These are phyloP conservation scores for Paracyclopina nana DNA, from an alignment of 1,140 invertebrate species.

Conservation along the genomic window DNA sequence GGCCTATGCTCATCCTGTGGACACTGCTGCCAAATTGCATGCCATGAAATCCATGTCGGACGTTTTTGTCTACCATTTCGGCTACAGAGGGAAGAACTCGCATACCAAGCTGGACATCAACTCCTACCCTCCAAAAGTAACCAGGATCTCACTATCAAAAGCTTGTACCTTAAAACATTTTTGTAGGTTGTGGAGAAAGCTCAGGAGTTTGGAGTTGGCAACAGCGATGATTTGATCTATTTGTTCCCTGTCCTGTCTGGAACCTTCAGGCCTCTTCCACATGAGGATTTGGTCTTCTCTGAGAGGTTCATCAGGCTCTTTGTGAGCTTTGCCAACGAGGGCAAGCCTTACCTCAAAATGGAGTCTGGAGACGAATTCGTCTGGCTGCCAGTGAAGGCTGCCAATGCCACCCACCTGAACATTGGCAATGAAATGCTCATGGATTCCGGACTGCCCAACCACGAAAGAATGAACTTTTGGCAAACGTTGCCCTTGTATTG, in stretches of 20 bases:
- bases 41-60: slow-evolving; percentile 3
- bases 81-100: slow-evolving; percentile 7
- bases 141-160: too few relatives aligned
- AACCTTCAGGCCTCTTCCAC: slow-evolving; percentile 1
- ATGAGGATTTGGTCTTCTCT: slow-evolving; percentile 10
- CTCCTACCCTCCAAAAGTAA: slow-evolving; percentile 7
- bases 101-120: slow-evolving; percentile 2
- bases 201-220: neutral
- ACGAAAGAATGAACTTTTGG: slow-evolving; percentile 13
- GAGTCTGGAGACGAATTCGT: neutral
- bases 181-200: neutral
- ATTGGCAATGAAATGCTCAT: slow-evolving; percentile 12
- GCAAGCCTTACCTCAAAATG: slow-evolving; percentile 12
- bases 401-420: slow-evolving; percentile 10
- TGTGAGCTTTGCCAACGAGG: slow-evolving; percentile 1
- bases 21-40: slow-evolving; percentile 9
- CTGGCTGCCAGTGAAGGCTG: neutral
- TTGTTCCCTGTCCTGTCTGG: slow-evolving; percentile 10
- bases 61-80: slow-evolving; percentile 15
- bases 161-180: neutral
- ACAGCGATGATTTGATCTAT: slow-evolving; percentile 13
- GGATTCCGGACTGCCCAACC: slow-evolving; percentile 12
- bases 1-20: slow-evolving; percentile 10
- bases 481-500: slow-evolving; percentile 6
- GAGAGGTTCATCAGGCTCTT: slow-evolving; percentile 10